Evolutionary conservation across 2,888 invertebrate species (phyloP).

Genomic region (Chrysodeixis includens): DNA sequence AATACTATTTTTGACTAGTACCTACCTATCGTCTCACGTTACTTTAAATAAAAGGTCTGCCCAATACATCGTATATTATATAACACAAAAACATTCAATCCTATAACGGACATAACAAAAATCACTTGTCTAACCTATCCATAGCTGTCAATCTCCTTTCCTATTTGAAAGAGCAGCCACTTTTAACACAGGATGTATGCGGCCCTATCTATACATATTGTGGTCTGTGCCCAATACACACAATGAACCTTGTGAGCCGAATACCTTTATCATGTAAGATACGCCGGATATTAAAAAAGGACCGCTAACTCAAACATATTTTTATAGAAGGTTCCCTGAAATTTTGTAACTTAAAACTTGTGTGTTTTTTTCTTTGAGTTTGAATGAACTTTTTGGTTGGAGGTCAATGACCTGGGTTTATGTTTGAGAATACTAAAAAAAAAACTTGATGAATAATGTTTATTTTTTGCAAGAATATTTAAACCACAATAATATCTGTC

Average conservation of each 20-base stretch:
- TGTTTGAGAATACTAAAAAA: neutral
- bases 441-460: too few species aligned
- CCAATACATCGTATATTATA: too few species aligned
- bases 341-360: neutral
- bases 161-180: conserved; percentile 4
- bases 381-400: neutral
- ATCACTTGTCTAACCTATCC: conserved; percentile 1
- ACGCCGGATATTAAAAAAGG: conserved; percentile 46
- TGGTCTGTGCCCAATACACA: conserved; percentile 27
- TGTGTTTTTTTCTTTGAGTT: neutral
- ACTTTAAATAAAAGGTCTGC: too few species aligned
- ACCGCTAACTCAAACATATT: conserved; percentile 33
- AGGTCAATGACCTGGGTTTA: neutral
- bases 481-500: conserved; percentile 23
- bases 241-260: conserved; percentile 19
- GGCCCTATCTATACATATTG: conserved; percentile 16
- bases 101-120: neutral
- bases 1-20: too few species aligned
- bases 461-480: conserved; percentile 9
- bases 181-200: neutral
- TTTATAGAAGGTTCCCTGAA: neutral
- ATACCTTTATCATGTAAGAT: conserved; percentile 31
- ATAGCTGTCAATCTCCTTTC: neutral
- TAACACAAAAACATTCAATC: neutral
- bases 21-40: too few species aligned